Percentiles rank a stretch among this genome's conserved stretches.
Evolutionary conservation across 2,888 invertebrate genomes (phyloP).

Genomic region (Phrixothrix hirtus): DNA sequence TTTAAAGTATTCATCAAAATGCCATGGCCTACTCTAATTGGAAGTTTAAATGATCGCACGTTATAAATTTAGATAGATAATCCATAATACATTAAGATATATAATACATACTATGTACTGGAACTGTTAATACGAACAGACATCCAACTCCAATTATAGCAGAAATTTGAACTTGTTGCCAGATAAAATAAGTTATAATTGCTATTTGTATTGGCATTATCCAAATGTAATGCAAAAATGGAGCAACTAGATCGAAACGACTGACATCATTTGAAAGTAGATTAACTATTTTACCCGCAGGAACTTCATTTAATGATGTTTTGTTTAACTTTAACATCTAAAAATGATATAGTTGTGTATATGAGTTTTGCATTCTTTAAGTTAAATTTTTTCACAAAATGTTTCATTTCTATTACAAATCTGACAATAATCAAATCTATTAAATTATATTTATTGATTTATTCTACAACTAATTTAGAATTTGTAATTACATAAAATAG

Average conservation of each 20-base stretch:
- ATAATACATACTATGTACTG: slow-evolving; percentile 57
- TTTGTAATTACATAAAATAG: no score
- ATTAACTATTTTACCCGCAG: slow-evolving; percentile 79
- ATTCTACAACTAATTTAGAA: no score
- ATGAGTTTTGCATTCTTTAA: no score
- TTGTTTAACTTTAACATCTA: slow-evolving; percentile 57
- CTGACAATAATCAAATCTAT: no score
- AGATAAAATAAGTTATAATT: slow-evolving; percentile 76
- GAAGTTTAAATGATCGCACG: no score
- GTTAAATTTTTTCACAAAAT: no score
- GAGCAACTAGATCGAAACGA: slow-evolving; percentile 80
- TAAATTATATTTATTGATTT: no score
- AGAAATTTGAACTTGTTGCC: slow-evolving; percentile 63
- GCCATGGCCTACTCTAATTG: no score
- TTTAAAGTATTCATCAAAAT: no score
- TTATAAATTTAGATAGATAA: no score
- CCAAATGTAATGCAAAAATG: slow-evolving; percentile 82
- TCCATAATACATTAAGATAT: no score
- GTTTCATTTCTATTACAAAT: no score
- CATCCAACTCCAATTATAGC: slow-evolving; percentile 61
- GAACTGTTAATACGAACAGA: slow-evolving; percentile 58
- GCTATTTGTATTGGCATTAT: slow-evolving; percentile 79
- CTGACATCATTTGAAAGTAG: slow-evolving; percentile 93
- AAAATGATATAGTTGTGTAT: background rate
- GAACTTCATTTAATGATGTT: slow-evolving; percentile 75